Base-by-base conservation (phyloP, 2,113 vertebrate genomes). In the Clarias macrocephalus region DNA sequence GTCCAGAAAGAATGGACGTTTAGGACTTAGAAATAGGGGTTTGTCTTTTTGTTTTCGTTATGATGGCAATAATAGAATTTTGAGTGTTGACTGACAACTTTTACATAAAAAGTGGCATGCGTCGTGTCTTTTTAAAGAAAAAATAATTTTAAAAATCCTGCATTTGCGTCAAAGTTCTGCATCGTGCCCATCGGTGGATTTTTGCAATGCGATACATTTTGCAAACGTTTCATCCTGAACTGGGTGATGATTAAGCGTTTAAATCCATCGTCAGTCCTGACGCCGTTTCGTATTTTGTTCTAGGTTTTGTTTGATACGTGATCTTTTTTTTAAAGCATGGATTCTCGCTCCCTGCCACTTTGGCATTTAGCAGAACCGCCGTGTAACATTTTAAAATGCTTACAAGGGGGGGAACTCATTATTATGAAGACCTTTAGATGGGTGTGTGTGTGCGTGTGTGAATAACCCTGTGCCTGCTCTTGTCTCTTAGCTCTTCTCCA, bases 401-500 rank as follows among this genome's bases (percentile, higher is more conserved):
- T 59, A 21, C 25, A 62, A 81, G 15, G 21, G 37, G 37, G 11
- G 11, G 57, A 81, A 42, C 57, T 81, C 79, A 62, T 62, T 81
- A 81, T 81, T 25, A 37, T 42, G 30, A 42, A 62, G 57, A 42
- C 79, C 56, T 25, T 81, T 37, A 72, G 6, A 25, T 84, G 82
- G 8, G 76, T 79, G 68, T 85, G 37, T 85, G 57, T 62, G 54
- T 37, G 19, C 21, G 12, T 66, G 33, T 85, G 13, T 82, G 30
- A 83, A 75, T 42, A 25, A 85, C 0, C 21, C 48, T 75, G 6
- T 60, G 19, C 33, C 70, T 30, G 16, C 28, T 42, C 82, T 76
- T 84, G 60, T 89, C 19, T 87, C 88, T 19, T 91, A 97, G 97
- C 88, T 97, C 76, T 99, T 99, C 88, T 98, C 97, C 93, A 95